Base-by-base conservation (phyloP, 2,888 invertebrate genomes). In the Pachycephus smyrnensis region DNA sequence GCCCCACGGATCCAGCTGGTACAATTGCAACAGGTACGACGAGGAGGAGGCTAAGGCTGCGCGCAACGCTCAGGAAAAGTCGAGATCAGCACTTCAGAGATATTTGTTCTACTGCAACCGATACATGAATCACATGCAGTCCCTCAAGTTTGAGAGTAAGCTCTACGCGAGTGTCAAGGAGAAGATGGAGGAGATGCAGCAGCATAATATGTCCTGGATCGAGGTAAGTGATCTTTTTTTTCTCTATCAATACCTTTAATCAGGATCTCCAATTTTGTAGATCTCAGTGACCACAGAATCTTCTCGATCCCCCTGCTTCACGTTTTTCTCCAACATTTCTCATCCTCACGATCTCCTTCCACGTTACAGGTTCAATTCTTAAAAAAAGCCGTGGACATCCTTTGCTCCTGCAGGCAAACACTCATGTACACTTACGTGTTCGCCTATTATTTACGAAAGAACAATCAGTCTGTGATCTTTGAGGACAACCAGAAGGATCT, bases 151-250 rank as follows among this genome's bases (percentile, higher is more conserved):
- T 92, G 99, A 99, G 93, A 96, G 96, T 92, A 99, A 99, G 94
- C 94, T 99, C 79, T 98, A 99, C 92, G 97, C 98, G 11, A 97
- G 97, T 80, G 97, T 99, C 80, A 98, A 98, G 92, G 96, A 96
- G 91, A 99, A 99, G 94, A 99, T 99, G 99, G 98, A 99, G 92
- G 98, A 98, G 93, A 99, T 99, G 99, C 99, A 99, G 91, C 98
- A 98, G 91, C 98, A 98, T 92, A 98, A 98, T 91, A 99, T 99
- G 98, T 98, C 98, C 85, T 99, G 99, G 99, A 99, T 99, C 89
- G 99, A 99, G 95, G 96, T 96, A 86, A 73, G 85, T 82, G 36
- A 33, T 73, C 31, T 69, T 75, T 75, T 78, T 71, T 35, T 12
- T 69, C 23, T 75, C 11, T 32, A 31, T 32, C 11, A 40, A 40